Conservation (phyloP, 2,888 invertebrate genomes). For the Gymnocheta viridis region DNA sequence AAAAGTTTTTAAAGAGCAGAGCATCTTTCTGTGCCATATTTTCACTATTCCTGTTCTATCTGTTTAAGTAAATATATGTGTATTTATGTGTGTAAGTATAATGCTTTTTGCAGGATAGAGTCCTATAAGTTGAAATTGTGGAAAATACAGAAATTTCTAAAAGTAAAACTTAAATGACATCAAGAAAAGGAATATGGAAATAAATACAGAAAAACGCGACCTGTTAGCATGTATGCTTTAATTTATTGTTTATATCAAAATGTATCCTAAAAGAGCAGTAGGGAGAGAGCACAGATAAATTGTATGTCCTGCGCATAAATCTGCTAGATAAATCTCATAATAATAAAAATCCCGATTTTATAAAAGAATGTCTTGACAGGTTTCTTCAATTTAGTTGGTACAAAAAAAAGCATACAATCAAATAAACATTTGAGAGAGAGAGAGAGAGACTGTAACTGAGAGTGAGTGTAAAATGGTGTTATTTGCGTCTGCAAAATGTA, state of each 20-base stretch:
- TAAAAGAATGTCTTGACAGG: too few relatives aligned
- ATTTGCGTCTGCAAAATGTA: conserved; percentile 5
- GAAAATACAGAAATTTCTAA: neutral
- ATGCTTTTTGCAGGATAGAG: conserved; percentile 3
- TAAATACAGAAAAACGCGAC: conserved; percentile 63
- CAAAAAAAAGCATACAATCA: neutral
- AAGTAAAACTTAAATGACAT: neutral
- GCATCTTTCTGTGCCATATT: neutral
- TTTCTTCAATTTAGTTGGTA: too few relatives aligned
- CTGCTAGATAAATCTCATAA: conserved; percentile 32
- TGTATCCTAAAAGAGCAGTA: neutral
- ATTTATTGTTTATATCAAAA: conserved; percentile 56
- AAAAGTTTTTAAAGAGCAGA: neutral
- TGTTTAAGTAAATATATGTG: neutral
- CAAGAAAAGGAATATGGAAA: conserved; percentile 22
- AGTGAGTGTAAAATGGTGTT: conserved; percentile 1
- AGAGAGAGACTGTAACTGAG: neutral
- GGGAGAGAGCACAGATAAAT: conserved; percentile 26
- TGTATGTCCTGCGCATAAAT: conserved; percentile 20
- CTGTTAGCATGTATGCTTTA: conserved; percentile 69
- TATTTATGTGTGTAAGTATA: neutral
- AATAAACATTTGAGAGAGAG: neutral
- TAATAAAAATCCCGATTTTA: conserved; percentile 23
- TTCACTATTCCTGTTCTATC: neutral
- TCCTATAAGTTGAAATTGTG: conserved; percentile 20